Percentiles rank a stretch among this genome's conserved stretches.
Evolutionary conservation across 2,797 vertebrate genomes (phyloP).

Genomic region (Pangasius djambal): DNA sequence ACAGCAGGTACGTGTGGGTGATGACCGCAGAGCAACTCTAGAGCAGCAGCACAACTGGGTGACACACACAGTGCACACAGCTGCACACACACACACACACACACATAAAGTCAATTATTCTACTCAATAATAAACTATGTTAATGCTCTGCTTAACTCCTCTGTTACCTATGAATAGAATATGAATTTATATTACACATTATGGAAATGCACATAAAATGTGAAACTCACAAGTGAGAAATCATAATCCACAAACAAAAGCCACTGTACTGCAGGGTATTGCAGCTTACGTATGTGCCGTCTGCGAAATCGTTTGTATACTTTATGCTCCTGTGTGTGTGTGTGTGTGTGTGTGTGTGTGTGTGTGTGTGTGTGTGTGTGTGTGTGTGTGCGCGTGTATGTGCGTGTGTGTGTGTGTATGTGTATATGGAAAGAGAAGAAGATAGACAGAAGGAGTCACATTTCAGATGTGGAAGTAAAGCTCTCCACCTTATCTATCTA

Average conservation of each 20-base stretch:
- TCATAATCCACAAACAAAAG: neutral
- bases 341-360: neutral
- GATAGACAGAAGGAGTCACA: neutral
- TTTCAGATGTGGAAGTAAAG: slow-evolving; percentile 12
- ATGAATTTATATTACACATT: neutral
- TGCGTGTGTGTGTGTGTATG: too few relatives aligned
- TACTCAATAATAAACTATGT: neutral
- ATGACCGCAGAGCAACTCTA: slow-evolving; percentile 42
- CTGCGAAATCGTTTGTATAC: neutral
- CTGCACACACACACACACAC: slow-evolving; percentile 15
- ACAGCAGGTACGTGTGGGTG: slow-evolving; percentile 54
- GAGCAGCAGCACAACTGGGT: slow-evolving; percentile 19
- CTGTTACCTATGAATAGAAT: neutral
- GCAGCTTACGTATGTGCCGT: neutral
- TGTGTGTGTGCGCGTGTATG: neutral
- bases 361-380: neutral
- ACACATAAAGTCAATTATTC: neutral
- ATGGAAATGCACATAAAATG: neutral
- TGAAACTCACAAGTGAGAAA: neutral
- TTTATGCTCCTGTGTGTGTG: neutral
- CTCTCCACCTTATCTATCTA: neutral
- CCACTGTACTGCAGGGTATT: neutral
- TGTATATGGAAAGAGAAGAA: neutral
- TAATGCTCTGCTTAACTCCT: neutral
- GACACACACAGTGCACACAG: slow-evolving; percentile 33